phyloP scores from a whole-genome alignment of 2,888 invertebrate genomes.

The Lasioglossum zephyrum region DNA sequence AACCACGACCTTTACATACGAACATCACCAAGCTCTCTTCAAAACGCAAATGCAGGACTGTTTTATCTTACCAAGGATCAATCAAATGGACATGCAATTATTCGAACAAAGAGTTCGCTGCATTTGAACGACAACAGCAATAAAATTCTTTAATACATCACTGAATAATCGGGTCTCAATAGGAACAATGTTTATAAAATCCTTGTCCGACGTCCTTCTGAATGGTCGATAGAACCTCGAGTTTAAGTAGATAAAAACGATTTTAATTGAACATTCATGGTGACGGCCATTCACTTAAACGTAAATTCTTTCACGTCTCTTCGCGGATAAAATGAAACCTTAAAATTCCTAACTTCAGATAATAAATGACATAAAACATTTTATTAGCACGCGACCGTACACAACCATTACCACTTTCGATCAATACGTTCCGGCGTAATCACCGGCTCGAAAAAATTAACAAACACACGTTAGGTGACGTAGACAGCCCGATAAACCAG shows the following conservation, averaged over 20 bases:
- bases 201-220: not conserved
- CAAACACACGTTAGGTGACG: conserved; percentile 46
- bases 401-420: not conserved
- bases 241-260: not conserved
- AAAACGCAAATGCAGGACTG: not conserved
- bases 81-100: not conserved
- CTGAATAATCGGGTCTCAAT: conserved; percentile 26
- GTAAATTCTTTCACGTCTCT: not conserved
- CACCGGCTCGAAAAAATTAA: not conserved
- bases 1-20: not conserved
- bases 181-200: conserved; percentile 19
- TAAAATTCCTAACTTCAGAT: not conserved
- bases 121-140: not conserved
- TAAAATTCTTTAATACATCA: conserved; percentile 10
- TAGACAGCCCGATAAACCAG: conserved; percentile 41
- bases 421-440: not conserved
- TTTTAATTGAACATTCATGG: not conserved
- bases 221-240: too few species aligned
- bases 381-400: not conserved
- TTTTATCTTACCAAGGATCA: not conserved
- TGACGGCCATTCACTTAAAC: not conserved
- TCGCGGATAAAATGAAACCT: not conserved
- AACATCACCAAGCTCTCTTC: not conserved
- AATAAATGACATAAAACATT: not conserved
- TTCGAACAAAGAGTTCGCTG: not conserved